Percentiles rank a stretch among this genome's conserved stretches.
Conservation (phyloP, 2,888 invertebrate genomes). For the Uloborus plumipes region DNA sequence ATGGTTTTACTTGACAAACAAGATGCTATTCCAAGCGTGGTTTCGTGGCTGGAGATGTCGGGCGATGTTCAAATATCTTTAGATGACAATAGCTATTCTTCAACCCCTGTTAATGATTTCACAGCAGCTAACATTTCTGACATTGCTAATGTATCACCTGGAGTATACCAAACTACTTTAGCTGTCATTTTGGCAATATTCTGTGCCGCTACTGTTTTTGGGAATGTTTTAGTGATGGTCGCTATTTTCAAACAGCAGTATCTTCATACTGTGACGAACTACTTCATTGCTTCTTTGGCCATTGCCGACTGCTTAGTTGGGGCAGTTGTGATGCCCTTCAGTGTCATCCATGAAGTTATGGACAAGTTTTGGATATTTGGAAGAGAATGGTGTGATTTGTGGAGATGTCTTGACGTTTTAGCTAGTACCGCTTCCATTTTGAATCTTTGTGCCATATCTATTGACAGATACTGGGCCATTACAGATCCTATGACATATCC, state of each 20-base stretch:
- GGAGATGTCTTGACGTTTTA: constrained; percentile 96
- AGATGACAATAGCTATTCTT: not conserved
- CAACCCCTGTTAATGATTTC: constrained; percentile 5
- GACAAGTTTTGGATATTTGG: constrained; percentile 86
- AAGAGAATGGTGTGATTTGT: constrained; percentile 95
- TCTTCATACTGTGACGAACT: constrained; percentile 96
- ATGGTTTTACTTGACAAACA: constrained; percentile 11
- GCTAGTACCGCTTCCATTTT: constrained; percentile 98
- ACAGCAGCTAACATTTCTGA: constrained; percentile 3
- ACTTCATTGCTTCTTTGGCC: constrained; percentile 97
- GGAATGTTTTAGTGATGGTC: constrained; percentile 94
- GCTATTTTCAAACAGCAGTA: constrained; percentile 94
- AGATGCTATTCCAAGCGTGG: not conserved
- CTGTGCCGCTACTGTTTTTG: constrained; percentile 93
- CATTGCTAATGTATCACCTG: not conserved
- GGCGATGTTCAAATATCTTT: constrained; percentile 3
- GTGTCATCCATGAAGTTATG: constrained; percentile 89
- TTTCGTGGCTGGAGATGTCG: not conserved
- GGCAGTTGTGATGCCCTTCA: constrained; percentile 97
- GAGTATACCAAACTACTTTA: constrained; percentile 67
- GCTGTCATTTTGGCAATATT: constrained; percentile 86
- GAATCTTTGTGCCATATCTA: constrained; percentile 95
- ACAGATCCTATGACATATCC: constrained; percentile 98
- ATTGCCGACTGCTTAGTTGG: constrained; percentile 97
- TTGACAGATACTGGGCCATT: constrained; percentile 98